Evolutionary conservation across 2,797 vertebrate species (phyloP).

Genomic region (Mormyrus hasselquistii): DNA sequence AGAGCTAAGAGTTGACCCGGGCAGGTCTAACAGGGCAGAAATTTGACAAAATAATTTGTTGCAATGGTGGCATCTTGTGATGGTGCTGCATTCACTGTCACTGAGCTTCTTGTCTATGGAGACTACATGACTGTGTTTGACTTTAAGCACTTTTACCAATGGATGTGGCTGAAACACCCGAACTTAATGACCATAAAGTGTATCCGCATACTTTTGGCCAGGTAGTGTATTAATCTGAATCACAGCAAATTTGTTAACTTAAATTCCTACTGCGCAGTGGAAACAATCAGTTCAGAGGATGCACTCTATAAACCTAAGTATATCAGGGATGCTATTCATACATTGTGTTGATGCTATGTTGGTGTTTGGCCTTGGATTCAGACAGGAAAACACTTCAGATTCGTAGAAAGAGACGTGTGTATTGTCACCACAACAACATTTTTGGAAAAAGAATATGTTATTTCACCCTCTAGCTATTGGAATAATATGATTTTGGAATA

Average conservation of each 20-base stretch:
- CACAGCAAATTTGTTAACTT: background rate
- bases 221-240: background rate
- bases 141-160: background rate
- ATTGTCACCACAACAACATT: background rate
- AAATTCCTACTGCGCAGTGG: background rate
- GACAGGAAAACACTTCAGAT: background rate
- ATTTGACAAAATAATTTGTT: background rate
- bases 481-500: background rate
- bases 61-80: background rate
- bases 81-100: background rate
- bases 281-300: background rate
- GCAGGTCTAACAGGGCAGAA: background rate
- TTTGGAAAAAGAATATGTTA: background rate
- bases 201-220: background rate
- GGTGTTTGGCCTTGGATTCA: background rate
- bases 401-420: background rate
- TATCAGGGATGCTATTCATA: background rate
- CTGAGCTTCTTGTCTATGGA: background rate
- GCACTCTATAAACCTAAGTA: background rate
- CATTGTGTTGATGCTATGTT: background rate
- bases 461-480: background rate
- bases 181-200: background rate
- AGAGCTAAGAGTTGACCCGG: background rate
- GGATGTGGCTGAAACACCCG: background rate
- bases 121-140: background rate